phyloP scores from a whole-genome alignment of 2,797 vertebrate genomes.

The Microchirus variegatus region DNA sequence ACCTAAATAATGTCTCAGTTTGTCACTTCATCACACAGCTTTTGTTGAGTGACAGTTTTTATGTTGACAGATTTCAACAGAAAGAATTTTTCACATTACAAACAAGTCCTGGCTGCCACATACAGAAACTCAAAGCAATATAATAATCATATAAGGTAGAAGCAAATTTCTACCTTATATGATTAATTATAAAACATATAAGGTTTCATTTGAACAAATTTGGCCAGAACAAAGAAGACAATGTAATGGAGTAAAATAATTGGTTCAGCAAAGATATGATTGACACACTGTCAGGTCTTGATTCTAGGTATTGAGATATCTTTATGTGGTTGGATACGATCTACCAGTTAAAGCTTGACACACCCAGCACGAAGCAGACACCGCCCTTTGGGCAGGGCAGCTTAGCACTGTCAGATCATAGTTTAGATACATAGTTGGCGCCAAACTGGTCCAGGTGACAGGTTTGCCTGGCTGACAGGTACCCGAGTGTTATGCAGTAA shows the following conservation, averaged over 20 bases:
- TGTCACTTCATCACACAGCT: slow-evolving; percentile 7
- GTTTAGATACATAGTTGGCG: slow-evolving; percentile 19
- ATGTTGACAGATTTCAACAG: neutral
- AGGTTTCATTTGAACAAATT: no score
- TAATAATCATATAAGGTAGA: no score
- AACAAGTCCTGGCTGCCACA: no score
- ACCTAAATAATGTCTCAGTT: neutral
- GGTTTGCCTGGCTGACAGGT: neutral
- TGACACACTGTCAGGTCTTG: neutral
- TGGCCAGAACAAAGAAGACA: no score
- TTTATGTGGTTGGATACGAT: slow-evolving; percentile 5
- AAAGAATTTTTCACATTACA: neutral
- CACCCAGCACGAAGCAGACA: slow-evolving; percentile 1
- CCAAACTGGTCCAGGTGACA: slow-evolving; percentile 13
- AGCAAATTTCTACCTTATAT: no score
- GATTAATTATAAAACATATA: no score
- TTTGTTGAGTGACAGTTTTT: slow-evolving; percentile 2
- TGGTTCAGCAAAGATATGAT: neutral
- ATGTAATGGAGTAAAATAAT: no score
- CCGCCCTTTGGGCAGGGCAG: neutral
- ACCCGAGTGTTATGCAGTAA: slow-evolving; percentile 14
- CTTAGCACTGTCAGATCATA: slow-evolving; percentile 28
- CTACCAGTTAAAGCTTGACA: slow-evolving; percentile 1
- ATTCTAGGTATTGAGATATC: slow-evolving; percentile 5
- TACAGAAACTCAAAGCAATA: no score